Evolutionary conservation across 2,888 invertebrate genomes (phyloP).

Genomic region (Philonicus albiceps): DNA sequence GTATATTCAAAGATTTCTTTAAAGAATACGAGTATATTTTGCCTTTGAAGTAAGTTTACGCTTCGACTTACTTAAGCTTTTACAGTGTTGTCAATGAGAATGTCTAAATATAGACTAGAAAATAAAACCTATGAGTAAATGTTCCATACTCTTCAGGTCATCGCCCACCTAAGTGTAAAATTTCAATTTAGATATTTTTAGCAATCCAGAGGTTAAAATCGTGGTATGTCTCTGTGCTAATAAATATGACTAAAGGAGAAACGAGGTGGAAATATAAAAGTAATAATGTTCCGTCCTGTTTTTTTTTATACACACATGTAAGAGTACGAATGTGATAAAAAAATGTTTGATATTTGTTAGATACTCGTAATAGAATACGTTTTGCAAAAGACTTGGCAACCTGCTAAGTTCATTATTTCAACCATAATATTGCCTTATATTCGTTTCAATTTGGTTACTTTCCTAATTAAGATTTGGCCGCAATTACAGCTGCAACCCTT

Average conservation of each 20-base stretch:
- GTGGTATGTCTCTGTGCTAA: not conserved
- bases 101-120: not conserved
- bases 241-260: not conserved
- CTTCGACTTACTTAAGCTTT: not conserved
- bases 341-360: not conserved
- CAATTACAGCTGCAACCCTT: not conserved
- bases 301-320: not conserved
- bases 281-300: not conserved
- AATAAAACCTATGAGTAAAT: not conserved
- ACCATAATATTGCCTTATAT: not conserved
- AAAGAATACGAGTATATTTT: not conserved
- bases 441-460: not conserved
- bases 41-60: not conserved
- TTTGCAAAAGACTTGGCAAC: not conserved
- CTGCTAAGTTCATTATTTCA: not conserved
- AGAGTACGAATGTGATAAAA: too few species aligned
- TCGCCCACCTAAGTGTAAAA: too few species aligned
- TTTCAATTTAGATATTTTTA: too few species aligned
- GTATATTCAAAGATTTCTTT: too few species aligned
- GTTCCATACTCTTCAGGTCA: not conserved
- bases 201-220: not conserved
- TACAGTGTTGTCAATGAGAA: not conserved
- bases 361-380: not conserved
- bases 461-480: not conserved
- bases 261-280: not conserved